Conservation (phyloP, 1,140 invertebrate genomes). For the Drosophila lacteicornis region DNA sequence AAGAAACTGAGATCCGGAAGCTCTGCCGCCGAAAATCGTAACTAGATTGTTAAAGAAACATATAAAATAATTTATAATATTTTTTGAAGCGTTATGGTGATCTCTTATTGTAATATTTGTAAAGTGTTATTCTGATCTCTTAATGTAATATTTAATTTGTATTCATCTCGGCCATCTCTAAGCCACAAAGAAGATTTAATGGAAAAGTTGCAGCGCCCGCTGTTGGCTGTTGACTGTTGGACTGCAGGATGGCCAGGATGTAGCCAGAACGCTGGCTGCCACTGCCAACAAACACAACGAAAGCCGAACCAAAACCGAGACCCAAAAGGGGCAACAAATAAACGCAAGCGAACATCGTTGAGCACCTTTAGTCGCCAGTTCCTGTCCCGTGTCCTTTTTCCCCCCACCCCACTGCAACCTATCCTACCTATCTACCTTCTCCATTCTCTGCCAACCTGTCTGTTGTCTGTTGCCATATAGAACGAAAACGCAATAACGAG, state of each 20-base stretch:
- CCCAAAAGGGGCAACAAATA: conserved; percentile 73
- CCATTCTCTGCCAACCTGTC: conserved; percentile 43
- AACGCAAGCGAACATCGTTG: conserved; percentile 60
- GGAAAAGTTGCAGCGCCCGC: conserved; percentile 61
- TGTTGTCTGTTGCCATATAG: conserved; percentile 55
- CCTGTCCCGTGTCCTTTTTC: conserved; percentile 15
- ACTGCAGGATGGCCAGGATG: conserved; percentile 31
- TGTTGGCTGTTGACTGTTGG: conserved; percentile 47
- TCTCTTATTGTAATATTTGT: conserved; percentile 4
- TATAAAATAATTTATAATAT: too few species aligned
- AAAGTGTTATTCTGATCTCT: neutral
- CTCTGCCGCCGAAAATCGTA: neutral
- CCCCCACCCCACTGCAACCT: neutral
- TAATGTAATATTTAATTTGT: conserved; percentile 17
- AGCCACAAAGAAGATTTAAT: conserved; percentile 69
- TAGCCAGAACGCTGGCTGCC: conserved; percentile 44
- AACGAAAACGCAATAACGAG: conserved; percentile 51
- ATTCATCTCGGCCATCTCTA: conserved; percentile 27
- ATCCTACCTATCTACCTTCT: conserved; percentile 8
- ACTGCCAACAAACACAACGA: conserved; percentile 44
- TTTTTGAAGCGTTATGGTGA: neutral
- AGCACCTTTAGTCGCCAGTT: conserved; percentile 50
- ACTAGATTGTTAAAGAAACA: neutral
- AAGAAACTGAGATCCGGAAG: neutral
- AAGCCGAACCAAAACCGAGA: conserved; percentile 56